Evolutionary conservation across 2,888 invertebrate species (phyloP).

Genomic region (Pseudoips prasinana): DNA sequence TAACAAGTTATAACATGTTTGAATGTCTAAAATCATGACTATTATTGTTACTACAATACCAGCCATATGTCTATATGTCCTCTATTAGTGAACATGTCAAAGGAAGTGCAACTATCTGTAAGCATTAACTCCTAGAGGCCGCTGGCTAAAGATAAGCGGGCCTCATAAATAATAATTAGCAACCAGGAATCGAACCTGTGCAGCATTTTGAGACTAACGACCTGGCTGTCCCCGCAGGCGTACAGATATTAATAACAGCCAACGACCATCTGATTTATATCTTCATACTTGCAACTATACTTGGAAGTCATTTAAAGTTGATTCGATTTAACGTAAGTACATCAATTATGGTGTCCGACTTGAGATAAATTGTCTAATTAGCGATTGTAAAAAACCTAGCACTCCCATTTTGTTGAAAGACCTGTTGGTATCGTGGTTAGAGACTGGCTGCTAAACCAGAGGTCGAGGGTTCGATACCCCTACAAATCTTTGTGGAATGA

Average conservation of each 20-base stretch:
- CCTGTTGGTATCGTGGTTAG: too few relatives aligned
- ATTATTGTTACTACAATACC: too few relatives aligned
- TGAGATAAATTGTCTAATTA: constrained; percentile 36
- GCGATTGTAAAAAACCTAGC: constrained; percentile 19
- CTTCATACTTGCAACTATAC: constrained; percentile 39
- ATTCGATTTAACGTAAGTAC: constrained; percentile 31
- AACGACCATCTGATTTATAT: constrained; percentile 56
- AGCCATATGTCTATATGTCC: too few relatives aligned
- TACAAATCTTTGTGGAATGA: too few relatives aligned
- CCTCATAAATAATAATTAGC: constrained; percentile 68
- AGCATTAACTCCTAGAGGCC: constrained; percentile 45
- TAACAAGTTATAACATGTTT: too few relatives aligned
- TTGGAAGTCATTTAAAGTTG: constrained; percentile 31
- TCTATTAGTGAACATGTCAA: constrained; percentile 11
- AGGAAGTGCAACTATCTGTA: constrained; percentile 36
- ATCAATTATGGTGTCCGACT: constrained; percentile 27
- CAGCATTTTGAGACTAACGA: constrained; percentile 57
- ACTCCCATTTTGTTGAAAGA: too few relatives aligned
- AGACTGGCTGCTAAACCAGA: too few relatives aligned
- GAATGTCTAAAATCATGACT: too few relatives aligned
- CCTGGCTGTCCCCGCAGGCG: constrained; percentile 47
- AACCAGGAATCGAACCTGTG: constrained; percentile 55
- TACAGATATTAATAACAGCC: constrained; percentile 54
- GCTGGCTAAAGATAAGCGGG: constrained; percentile 49
- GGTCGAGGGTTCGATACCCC: too few relatives aligned